Conservation (phyloP, 1,140 invertebrate genomes). For the Drosophila miranda region DNA sequence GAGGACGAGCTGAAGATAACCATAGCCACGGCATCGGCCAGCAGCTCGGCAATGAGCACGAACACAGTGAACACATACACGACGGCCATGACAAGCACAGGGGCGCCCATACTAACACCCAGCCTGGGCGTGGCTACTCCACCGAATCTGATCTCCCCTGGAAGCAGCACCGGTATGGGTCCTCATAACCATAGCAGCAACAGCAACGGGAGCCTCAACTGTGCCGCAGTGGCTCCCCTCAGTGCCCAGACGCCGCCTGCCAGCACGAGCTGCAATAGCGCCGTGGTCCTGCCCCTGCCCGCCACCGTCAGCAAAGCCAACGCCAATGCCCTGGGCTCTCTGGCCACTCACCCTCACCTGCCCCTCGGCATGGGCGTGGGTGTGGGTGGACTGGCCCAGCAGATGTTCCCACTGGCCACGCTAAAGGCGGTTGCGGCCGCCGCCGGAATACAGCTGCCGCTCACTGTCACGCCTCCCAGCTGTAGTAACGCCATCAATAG, state of each 20-base stretch:
- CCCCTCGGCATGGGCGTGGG: slow-evolving; percentile 47
- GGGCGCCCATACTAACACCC: slow-evolving; percentile 47
- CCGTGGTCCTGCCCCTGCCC: slow-evolving; percentile 61
- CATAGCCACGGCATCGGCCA: slow-evolving; percentile 48
- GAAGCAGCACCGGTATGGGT: slow-evolving; percentile 30
- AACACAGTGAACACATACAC: slow-evolving; percentile 63
- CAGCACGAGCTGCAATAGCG: slow-evolving; percentile 41
- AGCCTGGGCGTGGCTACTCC: slow-evolving; percentile 48
- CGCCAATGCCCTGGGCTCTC: slow-evolving; percentile 50
- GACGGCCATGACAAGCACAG: slow-evolving; percentile 39
- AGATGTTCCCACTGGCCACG: slow-evolving; percentile 68
- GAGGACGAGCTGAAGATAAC: slow-evolving; percentile 74
- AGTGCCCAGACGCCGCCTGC: slow-evolving; percentile 52
- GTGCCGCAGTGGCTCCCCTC: slow-evolving; percentile 61
- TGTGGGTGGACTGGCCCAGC: slow-evolving; percentile 29
- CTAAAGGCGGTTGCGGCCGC: slow-evolving; percentile 67
- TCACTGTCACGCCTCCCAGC: slow-evolving; percentile 37
- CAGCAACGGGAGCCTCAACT: slow-evolving; percentile 61
- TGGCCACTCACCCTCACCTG: slow-evolving; percentile 50
- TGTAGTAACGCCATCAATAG: slow-evolving; percentile 38
- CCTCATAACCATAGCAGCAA: slow-evolving; percentile 47
- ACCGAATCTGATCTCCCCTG: slow-evolving; percentile 59
- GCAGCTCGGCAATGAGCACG: slow-evolving; percentile 41
- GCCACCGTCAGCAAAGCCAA: slow-evolving; percentile 39
- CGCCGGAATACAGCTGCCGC: slow-evolving; percentile 56